phyloP scores from a whole-genome alignment of 2,113 vertebrate species.

The Labrus mixtus region DNA sequence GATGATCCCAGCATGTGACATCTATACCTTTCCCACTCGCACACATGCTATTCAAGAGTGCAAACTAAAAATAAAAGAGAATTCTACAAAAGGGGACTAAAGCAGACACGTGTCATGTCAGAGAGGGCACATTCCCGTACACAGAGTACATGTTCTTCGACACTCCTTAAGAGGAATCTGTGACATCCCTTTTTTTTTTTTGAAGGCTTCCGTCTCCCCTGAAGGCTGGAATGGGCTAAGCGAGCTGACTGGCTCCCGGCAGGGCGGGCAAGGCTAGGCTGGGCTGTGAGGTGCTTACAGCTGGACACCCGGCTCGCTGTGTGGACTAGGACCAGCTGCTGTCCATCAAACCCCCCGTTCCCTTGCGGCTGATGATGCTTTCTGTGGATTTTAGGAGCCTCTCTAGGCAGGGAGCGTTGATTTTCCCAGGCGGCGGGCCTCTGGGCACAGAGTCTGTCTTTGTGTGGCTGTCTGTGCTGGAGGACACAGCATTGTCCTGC shows the following conservation, averaged over 20 bases:
- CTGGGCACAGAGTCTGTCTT: constrained; percentile 69
- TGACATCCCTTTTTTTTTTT: constrained; percentile 63
- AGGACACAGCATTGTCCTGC: constrained; percentile 85
- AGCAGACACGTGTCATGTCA: constrained; percentile 69
- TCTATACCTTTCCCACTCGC: constrained; percentile 50
- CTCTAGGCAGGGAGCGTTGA: constrained; percentile 85
- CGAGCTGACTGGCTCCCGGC: constrained; percentile 61
- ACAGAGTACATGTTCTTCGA: constrained; percentile 62
- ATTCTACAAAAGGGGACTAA: constrained; percentile 59
- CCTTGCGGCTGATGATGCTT: constrained; percentile 82
- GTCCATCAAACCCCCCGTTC: constrained; percentile 64
- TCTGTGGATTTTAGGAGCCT: constrained; percentile 86
- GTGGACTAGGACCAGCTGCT: constrained; percentile 81
- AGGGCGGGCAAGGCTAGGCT: constrained; percentile 52
- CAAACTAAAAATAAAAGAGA: constrained; percentile 60
- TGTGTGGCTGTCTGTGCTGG: constrained; percentile 79
- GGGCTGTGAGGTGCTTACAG: constrained; percentile 29
- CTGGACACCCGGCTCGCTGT: constrained; percentile 53
- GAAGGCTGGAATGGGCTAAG: constrained; percentile 81
- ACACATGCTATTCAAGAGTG: constrained; percentile 65
- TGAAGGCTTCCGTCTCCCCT: constrained; percentile 62
- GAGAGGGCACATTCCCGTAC: constrained; percentile 62
- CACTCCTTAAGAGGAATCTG: constrained; percentile 57
- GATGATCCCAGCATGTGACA: constrained; percentile 49
- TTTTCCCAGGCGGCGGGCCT: constrained; percentile 79